Evolutionary conservation across 2,797 vertebrate species (phyloP).

Genomic region (Onychomys leucogaster): DNA sequence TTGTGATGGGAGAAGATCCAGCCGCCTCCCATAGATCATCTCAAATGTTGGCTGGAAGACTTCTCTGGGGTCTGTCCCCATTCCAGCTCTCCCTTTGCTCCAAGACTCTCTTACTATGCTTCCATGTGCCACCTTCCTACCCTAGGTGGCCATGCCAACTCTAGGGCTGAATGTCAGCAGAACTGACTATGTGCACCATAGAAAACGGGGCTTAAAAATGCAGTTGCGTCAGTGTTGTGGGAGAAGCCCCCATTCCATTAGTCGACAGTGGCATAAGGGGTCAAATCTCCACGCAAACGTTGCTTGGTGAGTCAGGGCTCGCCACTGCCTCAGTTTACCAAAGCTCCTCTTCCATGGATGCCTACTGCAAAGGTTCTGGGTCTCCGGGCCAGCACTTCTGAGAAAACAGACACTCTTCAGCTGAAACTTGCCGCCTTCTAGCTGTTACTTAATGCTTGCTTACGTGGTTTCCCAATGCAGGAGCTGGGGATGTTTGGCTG

Average conservation of each 20-base stretch:
- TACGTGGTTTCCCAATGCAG: slow-evolving; percentile 85
- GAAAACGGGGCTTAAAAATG: not conserved
- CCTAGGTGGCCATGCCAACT: not conserved
- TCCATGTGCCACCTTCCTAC: not conserved
- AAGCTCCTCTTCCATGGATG: not conserved
- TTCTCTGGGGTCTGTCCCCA: not conserved
- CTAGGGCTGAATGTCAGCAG: not conserved
- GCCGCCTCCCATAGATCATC: not conserved
- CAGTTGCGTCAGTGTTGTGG: not conserved
- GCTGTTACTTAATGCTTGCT: slow-evolving; percentile 71
- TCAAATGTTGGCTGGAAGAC: not conserved
- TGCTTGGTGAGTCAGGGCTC: not conserved
- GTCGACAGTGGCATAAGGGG: accelerated
- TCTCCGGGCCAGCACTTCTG: not conserved
- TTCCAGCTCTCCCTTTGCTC: not conserved
- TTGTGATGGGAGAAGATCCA: not conserved
- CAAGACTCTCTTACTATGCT: not conserved
- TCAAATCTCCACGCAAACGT: not conserved
- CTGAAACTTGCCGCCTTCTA: slow-evolving; percentile 69
- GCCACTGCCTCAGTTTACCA: not conserved
- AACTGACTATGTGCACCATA: not conserved
- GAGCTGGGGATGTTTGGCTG: slow-evolving; percentile 89
- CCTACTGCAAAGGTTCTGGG: not conserved
- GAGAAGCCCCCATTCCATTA: not conserved
- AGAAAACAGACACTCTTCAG: slow-evolving; percentile 38